These are phyloP conservation scores for Xiphophorus maculatus DNA, from an alignment of 2,113 vertebrate species.

Conservation along the genomic window DNA sequence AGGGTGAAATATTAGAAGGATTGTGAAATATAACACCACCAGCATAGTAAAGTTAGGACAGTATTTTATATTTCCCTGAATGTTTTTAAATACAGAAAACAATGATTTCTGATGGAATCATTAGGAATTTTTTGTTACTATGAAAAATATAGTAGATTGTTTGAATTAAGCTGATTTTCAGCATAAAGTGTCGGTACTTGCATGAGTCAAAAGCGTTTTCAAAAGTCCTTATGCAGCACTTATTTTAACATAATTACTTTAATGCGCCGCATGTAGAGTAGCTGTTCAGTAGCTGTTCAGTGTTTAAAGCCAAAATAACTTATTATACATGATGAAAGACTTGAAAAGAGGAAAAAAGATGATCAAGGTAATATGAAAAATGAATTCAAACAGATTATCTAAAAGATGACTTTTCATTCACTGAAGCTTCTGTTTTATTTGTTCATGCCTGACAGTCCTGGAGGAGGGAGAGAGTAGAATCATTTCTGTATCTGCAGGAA, in stretches of 20 bases:
- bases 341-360: neutral
- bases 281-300: neutral
- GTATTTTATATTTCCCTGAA: neutral
- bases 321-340: slow-evolving; percentile 1
- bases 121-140: neutral
- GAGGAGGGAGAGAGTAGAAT: slow-evolving; percentile 12
- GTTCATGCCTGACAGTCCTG: neutral
- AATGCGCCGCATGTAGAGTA: neutral
- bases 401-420: slow-evolving; percentile 10
- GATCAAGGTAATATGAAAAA: slow-evolving; percentile 1
- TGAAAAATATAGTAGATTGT: neutral
- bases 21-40: neutral
- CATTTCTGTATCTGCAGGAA: slow-evolving; percentile 24
- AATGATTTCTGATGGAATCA: neutral
- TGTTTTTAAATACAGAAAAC: neutral
- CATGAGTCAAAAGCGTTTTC: neutral
- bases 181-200: neutral
- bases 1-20: neutral
- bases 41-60: neutral
- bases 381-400: neutral
- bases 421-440: slow-evolving; percentile 41
- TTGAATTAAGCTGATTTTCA: neutral
- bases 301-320: neutral
- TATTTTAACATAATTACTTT: slow-evolving; percentile 3
- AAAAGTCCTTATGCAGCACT: neutral